Conservation (phyloP, 2,888 invertebrate species). For the Drosophila affinis region DNA sequence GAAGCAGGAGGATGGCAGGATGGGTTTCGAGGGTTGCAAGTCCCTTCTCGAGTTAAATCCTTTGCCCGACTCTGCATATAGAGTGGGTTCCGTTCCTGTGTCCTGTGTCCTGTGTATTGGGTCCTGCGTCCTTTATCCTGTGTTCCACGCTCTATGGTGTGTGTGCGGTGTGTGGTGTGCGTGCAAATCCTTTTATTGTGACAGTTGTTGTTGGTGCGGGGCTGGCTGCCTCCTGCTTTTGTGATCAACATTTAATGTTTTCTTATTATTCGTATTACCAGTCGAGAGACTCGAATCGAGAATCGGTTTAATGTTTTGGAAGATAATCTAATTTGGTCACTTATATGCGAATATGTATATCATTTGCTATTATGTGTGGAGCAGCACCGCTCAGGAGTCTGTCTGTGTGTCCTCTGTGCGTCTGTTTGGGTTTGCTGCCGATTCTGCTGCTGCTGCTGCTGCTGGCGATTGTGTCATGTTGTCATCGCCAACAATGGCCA, state of each 20-base stretch:
- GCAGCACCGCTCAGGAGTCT: background rate
- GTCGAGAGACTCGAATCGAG: constrained; percentile 34
- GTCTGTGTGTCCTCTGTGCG: constrained; percentile 2
- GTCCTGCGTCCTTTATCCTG: background rate
- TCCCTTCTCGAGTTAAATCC: constrained; percentile 22
- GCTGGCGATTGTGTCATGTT: constrained; percentile 9
- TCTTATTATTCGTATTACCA: constrained; percentile 56
- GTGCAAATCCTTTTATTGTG: constrained; percentile 75
- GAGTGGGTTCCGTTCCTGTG: background rate
- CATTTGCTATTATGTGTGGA: constrained; percentile 75
- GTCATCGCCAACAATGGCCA: constrained; percentile 28
- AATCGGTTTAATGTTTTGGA: constrained; percentile 83
- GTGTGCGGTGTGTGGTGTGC: constrained; percentile 18
- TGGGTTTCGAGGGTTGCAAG: background rate
- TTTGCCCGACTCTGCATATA: constrained; percentile 11
- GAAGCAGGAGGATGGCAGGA: background rate
- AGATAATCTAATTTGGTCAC: constrained; percentile 84
- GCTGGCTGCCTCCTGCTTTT: constrained; percentile 49
- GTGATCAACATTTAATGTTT: constrained; percentile 79
- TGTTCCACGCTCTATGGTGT: background rate
- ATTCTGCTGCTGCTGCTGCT: too few species aligned
- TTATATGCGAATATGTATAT: constrained; percentile 82
- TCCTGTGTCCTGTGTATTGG: background rate
- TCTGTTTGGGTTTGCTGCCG: background rate
- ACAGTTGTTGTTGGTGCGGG: constrained; percentile 71